Base-by-base conservation (phyloP, 2,888 invertebrate species). In the Aplocera efformata region DNA sequence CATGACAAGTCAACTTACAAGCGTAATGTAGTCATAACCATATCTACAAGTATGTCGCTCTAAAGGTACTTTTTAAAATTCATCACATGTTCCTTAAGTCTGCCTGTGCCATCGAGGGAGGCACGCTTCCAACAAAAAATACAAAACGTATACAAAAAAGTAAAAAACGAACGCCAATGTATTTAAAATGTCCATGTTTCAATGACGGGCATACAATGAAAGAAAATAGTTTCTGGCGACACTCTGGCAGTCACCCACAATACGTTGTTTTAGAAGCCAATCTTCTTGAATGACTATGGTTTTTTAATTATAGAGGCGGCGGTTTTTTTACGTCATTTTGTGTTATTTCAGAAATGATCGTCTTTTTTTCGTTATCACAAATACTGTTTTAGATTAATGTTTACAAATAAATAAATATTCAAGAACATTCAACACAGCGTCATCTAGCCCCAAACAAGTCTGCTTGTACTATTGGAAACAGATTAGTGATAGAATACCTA, bases 41-140 rank as follows among this genome's bases (percentile, higher is more conserved):
- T 76, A 76, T 66, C 67, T 71, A 67, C 64, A 72, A 60, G 72
- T 73, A n/a, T 66, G 60, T 61, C 58, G 69, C 67, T 66, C 64
- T 25, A 10, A 72, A 63, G 51, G 61, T 50, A 71, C 74, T 72
- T 76, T 76, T 86, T 84, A 77, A 82, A 84, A 86, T 85, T 83
- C 84, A 82, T 79, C 81, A 78, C 81, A 56, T 76, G 79, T 77
- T 58, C 56, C 57, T 53, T 60, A 69, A 72, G 63, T 58, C 65
- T 50, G 58, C 60, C 55, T 68, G 13, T 67, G 53, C 67, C 73
- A 66, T 70, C 66, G 67, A 74, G 63, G 65, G 73, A 79, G 72
- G 75, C 74, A 71, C 64, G 74, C 72, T 79, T 79, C 63, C 53
- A 66, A 79, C 69, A 77, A 80, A 78, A 79, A 76, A 42, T 56